Evolutionary conservation across 2,113 vertebrate species (phyloP).

Genomic region (Ophiodon elongatus): DNA sequence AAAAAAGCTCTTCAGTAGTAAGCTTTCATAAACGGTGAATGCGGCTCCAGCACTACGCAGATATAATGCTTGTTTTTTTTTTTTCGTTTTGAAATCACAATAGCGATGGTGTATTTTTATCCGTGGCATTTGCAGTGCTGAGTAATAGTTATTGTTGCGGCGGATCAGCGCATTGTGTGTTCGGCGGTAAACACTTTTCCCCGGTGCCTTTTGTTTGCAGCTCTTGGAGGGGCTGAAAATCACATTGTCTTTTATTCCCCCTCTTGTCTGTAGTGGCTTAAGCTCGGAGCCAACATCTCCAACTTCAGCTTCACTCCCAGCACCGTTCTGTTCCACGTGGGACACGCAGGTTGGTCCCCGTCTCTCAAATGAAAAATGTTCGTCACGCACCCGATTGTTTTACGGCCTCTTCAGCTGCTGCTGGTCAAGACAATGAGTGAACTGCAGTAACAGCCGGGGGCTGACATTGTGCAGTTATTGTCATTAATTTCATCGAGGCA

Average conservation of each 20-base stretch:
- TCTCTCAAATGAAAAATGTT: constrained; percentile 8
- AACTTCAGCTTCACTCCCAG: constrained; percentile 97
- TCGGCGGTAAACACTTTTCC: constrained; percentile 51
- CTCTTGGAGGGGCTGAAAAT: constrained; percentile 44
- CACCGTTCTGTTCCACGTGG: constrained; percentile 94
- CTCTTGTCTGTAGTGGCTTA: constrained; percentile 90
- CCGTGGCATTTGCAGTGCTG: constrained; percentile 57
- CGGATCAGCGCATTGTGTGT: constrained; percentile 43
- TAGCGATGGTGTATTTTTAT: constrained; percentile 44
- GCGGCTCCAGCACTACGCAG: constrained; percentile 24
- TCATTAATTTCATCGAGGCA: not conserved
- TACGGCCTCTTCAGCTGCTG: not conserved
- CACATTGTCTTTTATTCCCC: constrained; percentile 51
- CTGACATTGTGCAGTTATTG: constrained; percentile 7
- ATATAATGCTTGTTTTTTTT: constrained; percentile 54
- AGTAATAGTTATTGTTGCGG: constrained; percentile 56
- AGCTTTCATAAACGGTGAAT: constrained; percentile 36
- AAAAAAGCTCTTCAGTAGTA: constrained; percentile 54
- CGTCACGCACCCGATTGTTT: constrained; percentile 10
- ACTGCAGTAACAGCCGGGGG: not conserved
- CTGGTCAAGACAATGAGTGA: constrained; percentile 18
- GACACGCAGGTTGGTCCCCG: constrained; percentile 92
- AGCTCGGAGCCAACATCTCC: constrained; percentile 97
- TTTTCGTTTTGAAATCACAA: constrained; percentile 68
- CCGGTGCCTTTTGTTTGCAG: constrained; percentile 59